Base-by-base conservation (phyloP, 2,888 invertebrate species). In the Eudemis profundana region DNA sequence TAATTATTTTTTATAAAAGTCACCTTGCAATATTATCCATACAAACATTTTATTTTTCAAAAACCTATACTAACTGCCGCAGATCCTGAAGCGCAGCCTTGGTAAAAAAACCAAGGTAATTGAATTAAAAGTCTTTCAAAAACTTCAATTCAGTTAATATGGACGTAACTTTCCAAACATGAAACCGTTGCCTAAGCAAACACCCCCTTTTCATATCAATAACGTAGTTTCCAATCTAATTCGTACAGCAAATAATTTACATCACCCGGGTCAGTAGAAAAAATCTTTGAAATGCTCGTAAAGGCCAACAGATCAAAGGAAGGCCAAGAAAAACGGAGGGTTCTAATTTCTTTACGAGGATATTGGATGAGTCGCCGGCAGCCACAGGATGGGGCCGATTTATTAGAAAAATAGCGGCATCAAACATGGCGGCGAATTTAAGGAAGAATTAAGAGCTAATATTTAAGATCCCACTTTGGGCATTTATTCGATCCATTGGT, bases 261-360 rank as follows among this genome's bases (percentile, higher is more conserved):
- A 63, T 63, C 33, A 47, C 44, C 40, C 47, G 49, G n/a, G 50
- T 21, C 63, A 50, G 60, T 36, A 23, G 27, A n/a, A 61, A 36
- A 33, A 29, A 29, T 42, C 64, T 64, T 57, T 64, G 57, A 61
- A 53, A 57, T 36, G 42, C 17, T 12, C 33, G 15, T 15, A 44
- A 53, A 51, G 53, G 42, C 49, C 51, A 44, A 33, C 56, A 60
- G 64, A 67, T 67, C 67, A 67, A 67, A 67, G 67, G 33, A 10
- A 21, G 21, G 53, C 36, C 33, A 60, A 67, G 67, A 60, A 64
- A 66, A 67, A 63, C 67, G 63, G 33, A 46, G 63, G 51, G 50
- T n/a, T 59, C 46, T 65, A 65, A 65, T 65, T 60, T 53, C 53
- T 60, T 65, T 60, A 54, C 15, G 14, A 44, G 59, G 51, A 53